A percentile compares a stretch with the other conserved stretches of the same genome.
phyloP scores from a whole-genome alignment of 2,797 vertebrate genomes.

The Lepilemur ruficaudatus region DNA sequence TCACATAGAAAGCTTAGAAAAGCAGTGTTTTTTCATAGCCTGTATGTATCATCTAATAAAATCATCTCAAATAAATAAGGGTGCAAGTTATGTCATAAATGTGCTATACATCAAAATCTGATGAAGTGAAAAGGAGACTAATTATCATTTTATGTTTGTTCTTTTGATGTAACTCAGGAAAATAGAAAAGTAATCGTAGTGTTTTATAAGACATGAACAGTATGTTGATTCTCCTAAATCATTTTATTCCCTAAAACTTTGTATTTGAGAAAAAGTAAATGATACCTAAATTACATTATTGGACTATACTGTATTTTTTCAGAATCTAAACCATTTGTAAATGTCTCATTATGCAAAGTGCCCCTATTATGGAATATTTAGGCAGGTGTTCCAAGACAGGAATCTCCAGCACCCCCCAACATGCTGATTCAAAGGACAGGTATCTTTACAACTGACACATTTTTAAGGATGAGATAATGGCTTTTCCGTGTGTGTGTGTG shows the following conservation, averaged over 20 bases:
- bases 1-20: neutral
- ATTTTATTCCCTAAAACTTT: slow-evolving; percentile 32
- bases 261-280: slow-evolving; percentile 17
- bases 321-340: slow-evolving; percentile 30
- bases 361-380: neutral
- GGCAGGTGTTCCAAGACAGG: neutral
- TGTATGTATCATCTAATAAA: slow-evolving; percentile 50
- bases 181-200: slow-evolving; percentile 4
- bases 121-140: slow-evolving; percentile 10
- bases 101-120: slow-evolving; percentile 2
- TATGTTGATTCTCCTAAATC: slow-evolving; percentile 17
- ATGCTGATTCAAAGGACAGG: neutral
- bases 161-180: neutral
- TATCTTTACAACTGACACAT: neutral
- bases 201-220: slow-evolving; percentile 1
- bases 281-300: slow-evolving; percentile 44
- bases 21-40: neutral
- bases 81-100: neutral
- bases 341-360: neutral
- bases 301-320: neutral
- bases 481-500: neutral
- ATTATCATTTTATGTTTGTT: slow-evolving; percentile 50
- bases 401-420: neutral
- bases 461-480: neutral
- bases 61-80: slow-evolving; percentile 41